phyloP scores from a whole-genome alignment of 2,888 invertebrate species.

The Clistopyga incitator region DNA sequence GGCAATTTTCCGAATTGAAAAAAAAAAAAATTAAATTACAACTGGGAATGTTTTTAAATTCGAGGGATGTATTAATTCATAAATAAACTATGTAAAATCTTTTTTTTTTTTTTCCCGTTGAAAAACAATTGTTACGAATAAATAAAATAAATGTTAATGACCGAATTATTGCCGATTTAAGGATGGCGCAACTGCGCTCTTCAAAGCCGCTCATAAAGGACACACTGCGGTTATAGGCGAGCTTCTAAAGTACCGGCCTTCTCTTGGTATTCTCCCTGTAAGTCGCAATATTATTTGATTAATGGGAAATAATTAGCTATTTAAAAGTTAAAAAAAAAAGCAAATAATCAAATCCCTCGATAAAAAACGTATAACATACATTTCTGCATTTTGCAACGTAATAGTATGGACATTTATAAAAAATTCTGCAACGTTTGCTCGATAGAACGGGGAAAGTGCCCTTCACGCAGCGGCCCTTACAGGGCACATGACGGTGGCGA shows the following conservation, averaged over 20 bases:
- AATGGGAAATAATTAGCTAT: neutral
- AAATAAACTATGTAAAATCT: too few species aligned
- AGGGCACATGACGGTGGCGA: conserved; percentile 92
- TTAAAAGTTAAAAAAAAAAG: neutral
- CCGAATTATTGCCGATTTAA: conserved; percentile 77
- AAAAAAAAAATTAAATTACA: too few species aligned
- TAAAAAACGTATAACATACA: too few species aligned
- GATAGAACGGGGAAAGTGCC: conserved; percentile 95
- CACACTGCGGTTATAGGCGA: conserved; percentile 94
- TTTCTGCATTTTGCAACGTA: neutral
- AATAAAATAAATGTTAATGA: neutral
- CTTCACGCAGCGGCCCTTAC: conserved; percentile 96
- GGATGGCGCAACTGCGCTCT: conserved; percentile 97
- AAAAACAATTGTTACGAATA: too few species aligned
- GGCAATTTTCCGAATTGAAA: too few species aligned
- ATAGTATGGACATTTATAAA: neutral
- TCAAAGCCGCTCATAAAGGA: conserved; percentile 98
- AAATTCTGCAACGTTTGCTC: conserved; percentile 15
- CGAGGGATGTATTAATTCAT: too few species aligned
- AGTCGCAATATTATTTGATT: conserved; percentile 76
- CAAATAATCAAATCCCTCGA: too few species aligned
- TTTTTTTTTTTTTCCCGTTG: too few species aligned
- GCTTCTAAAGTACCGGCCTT: conserved; percentile 92
- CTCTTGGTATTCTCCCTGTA: conserved; percentile 92
- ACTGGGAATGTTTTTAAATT: too few species aligned